phyloP scores from a whole-genome alignment of 2,888 invertebrate species.

The Cremastinae sp. region DNA sequence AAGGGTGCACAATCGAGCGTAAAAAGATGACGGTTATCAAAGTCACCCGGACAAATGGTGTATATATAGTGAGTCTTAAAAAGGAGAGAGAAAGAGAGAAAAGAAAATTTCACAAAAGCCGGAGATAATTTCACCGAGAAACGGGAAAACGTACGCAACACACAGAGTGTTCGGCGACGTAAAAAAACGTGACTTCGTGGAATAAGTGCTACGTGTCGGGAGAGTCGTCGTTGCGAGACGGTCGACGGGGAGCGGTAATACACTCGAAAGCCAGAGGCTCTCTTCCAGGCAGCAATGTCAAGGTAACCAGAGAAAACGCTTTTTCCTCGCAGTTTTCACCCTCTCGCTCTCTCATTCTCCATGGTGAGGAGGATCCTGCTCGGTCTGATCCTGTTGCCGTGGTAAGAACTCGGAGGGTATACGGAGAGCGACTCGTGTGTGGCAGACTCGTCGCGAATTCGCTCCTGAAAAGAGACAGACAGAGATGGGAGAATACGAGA shows the following conservation, averaged over 20 bases:
- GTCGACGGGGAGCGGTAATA: conserved; percentile 20
- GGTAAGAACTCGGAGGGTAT: conserved; percentile 26
- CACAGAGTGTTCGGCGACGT: conserved; percentile 41
- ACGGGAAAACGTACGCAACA: conserved; percentile 12
- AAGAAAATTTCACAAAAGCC: conserved; percentile 33
- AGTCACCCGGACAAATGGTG: conserved; percentile 31
- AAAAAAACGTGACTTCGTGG: conserved; percentile 53
- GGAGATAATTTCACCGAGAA: conserved; percentile 2
- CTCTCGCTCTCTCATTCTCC: conserved; percentile 30
- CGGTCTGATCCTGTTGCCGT: background rate
- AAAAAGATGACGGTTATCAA: conserved; percentile 30
- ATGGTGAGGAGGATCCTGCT: conserved; percentile 11
- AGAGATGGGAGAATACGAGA: conserved; percentile 41
- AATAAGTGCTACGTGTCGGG: conserved; percentile 47
- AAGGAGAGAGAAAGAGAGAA: conserved; percentile 14
- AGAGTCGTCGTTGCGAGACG: conserved; percentile 16
- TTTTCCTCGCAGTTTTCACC: conserved; percentile 51
- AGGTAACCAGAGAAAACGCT: conserved; percentile 52
- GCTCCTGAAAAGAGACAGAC: conserved; percentile 55
- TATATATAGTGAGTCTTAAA: conserved; percentile 7
- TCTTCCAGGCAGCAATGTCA: conserved; percentile 50
- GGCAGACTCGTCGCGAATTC: conserved; percentile 52
- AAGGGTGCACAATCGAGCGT: conserved; percentile 39
- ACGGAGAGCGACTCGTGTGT: conserved; percentile 38
- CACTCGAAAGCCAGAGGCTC: conserved; percentile 46